Evolutionary conservation across 2,113 vertebrate species (phyloP).

Genomic region (Platichthys stellatus): DNA sequence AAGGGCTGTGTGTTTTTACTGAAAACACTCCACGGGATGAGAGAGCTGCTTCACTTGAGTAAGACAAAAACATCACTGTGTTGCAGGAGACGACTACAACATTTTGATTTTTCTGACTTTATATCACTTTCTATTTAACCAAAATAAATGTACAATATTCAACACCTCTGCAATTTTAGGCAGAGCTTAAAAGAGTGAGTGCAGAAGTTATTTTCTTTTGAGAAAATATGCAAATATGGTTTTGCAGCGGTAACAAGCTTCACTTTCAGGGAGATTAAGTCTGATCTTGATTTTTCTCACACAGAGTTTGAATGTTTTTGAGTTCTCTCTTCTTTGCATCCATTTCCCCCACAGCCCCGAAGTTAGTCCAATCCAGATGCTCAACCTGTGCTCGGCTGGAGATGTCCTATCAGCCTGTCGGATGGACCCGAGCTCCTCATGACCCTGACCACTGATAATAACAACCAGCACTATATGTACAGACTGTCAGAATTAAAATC

Average conservation of each 20-base stretch:
- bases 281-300: background rate
- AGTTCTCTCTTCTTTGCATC: background rate
- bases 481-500: background rate
- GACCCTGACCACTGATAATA: background rate
- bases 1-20: background rate
- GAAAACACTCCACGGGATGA: constrained; percentile 30
- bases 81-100: background rate
- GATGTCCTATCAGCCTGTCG: too few species aligned
- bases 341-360: too few species aligned
- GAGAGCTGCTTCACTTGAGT: constrained; percentile 22
- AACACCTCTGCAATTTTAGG: background rate
- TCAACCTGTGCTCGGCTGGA: background rate
- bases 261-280: background rate
- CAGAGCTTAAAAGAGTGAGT: background rate
- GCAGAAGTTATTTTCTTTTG: background rate
- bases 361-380: background rate
- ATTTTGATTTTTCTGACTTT: constrained; percentile 3
- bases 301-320: background rate
- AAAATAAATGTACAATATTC: background rate
- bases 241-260: background rate
- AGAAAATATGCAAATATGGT: background rate
- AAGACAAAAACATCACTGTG: background rate
- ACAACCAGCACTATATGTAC: background rate
- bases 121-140: background rate
- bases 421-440: too few species aligned